Evolutionary conservation across 1,140 invertebrate genomes (phyloP), one percentile per base, ranked within the genome.

Genomic region (Zaprionus lachaisei): DNA sequence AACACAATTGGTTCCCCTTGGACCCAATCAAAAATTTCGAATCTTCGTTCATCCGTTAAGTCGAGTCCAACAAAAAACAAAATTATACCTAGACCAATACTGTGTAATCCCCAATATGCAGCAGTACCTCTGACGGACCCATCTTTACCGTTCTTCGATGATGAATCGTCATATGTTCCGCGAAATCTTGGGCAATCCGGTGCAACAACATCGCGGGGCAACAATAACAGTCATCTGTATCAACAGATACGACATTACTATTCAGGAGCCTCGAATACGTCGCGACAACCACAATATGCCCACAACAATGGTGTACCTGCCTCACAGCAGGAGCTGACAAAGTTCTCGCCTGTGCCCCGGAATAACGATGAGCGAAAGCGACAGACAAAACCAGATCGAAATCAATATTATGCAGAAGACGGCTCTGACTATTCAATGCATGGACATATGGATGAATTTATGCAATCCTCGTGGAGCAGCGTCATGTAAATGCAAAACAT

Each of bases 401-500:
- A 68, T 22, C 47, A 54, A 20, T 41, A 70, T 12, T 89, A 73
- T 69, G 17, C 78, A 38, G 81, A 89, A 37, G 80, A 76, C 14
- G 54, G 49, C 31, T 63, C 81, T 12, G 38, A 61, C 1, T 81
- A 81, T 63, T 47, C 41, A 17, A 55, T 56, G 22, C 65, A 60
- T 67, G 24, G 24, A 26, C 71, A 24, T 12, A 70, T 56, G 71
- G 61, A 61, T 38, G 44, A 49, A 2, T 24, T 63, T 1, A 38
- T 68, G 72, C 81, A 90, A 47, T 63, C 54, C 7, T 61, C 78
- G 22, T 90, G 84, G 84, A 80, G 78, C 66, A 38, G 58, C 37
- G 72, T 90, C 76, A 83, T 84, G 84, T 89, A 89, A 87, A 80
- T 83, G n/a, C n/a, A n/a, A n/a, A n/a, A n/a, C n/a, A n/a, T 82